A percentile compares a stretch with the other conserved stretches of the same genome.
These are phyloP conservation scores for Hydraecia micacea DNA, from an alignment of 2,888 invertebrate species.

Conservation along the genomic window DNA sequence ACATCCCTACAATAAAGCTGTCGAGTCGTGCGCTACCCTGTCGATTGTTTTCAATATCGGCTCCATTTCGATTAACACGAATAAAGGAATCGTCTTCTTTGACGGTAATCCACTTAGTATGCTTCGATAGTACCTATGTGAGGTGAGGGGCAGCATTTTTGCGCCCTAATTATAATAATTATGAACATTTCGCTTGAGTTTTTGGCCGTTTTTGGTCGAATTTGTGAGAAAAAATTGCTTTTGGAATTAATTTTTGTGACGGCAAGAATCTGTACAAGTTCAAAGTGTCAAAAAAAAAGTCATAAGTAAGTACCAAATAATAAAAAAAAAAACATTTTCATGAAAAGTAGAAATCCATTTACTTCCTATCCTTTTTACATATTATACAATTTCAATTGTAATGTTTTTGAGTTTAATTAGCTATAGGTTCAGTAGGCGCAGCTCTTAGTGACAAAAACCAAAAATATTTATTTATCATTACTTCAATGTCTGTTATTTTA, in stretches of 20 bases:
- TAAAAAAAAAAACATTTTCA: not conserved
- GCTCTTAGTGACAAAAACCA: not conserved
- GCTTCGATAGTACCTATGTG: conserved; percentile 69
- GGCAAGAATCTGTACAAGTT: not conserved
- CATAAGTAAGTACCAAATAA: not conserved
- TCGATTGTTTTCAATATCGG: conserved; percentile 90
- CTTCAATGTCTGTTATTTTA: not conserved
- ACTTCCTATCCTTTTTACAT: not conserved
- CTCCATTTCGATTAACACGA: conserved; percentile 88
- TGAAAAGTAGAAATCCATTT: not conserved
- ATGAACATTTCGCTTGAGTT: conserved; percentile 73
- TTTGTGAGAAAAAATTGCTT: conserved; percentile 24
- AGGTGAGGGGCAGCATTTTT: conserved; percentile 80
- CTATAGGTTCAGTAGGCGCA: not conserved
- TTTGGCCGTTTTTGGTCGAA: conserved; percentile 44
- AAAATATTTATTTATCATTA: not conserved
- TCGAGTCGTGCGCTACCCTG: conserved; percentile 86
- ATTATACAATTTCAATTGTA: not conserved
- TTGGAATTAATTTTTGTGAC: not conserved
- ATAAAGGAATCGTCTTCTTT: conserved; percentile 86
- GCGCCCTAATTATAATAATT: conserved; percentile 83
- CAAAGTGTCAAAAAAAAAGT: not conserved
- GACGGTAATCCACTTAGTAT: conserved; percentile 84
- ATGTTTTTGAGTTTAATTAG: not conserved
- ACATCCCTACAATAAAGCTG: conserved; percentile 72